Evolutionary conservation across 1,140 invertebrate species (phyloP).

Genomic region (Lamellibrachia luymesi): DNA sequence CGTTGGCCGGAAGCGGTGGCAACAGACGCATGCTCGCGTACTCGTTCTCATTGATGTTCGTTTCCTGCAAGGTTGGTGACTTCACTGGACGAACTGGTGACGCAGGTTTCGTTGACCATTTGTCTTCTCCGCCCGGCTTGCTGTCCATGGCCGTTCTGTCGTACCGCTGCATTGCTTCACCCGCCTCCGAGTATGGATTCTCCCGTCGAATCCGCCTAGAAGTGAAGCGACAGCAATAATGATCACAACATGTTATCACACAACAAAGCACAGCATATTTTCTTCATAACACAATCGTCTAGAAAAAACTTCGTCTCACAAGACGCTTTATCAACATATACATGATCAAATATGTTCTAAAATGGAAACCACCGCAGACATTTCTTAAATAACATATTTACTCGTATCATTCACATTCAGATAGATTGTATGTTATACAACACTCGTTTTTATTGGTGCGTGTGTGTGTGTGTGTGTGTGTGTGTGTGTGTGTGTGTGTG

Average conservation of each 20-base stretch:
- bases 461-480: too few species aligned
- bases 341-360: too few species aligned
- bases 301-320: not conserved
- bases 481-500: too few species aligned
- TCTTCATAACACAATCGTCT: too few species aligned
- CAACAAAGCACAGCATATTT: not conserved
- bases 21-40: slow-evolving; percentile 14
- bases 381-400: too few species aligned
- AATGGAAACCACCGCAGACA: too few species aligned
- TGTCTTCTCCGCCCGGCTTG: not conserved
- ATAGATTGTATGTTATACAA: too few species aligned
- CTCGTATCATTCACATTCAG: too few species aligned
- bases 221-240: not conserved
- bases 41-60: not conserved
- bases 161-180: not conserved
- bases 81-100: not conserved
- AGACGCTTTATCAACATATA: not conserved
- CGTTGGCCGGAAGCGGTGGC: slow-evolving; percentile 11
- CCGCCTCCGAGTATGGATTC: not conserved
- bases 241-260: not conserved
- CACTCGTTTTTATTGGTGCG: too few species aligned
- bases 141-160: not conserved
- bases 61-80: not conserved
- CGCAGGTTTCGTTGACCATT: not conserved
- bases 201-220: not conserved